Conservation (phyloP, 2,797 vertebrate species). For the Acanthopagrus latus region DNA sequence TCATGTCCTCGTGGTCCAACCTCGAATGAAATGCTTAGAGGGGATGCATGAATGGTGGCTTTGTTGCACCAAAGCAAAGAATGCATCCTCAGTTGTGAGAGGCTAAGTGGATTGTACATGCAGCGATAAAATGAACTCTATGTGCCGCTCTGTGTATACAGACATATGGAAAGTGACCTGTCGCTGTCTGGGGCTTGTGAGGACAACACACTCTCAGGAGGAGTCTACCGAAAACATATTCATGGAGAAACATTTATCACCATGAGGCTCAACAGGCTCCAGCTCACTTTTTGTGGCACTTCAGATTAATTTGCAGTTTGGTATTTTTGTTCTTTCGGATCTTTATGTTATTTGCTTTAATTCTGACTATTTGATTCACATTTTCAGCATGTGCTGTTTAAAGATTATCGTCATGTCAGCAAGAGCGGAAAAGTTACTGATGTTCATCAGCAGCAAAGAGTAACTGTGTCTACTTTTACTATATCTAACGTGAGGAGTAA, state of each 20-base stretch:
- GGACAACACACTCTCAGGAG: neutral
- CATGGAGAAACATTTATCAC: neutral
- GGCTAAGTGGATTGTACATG: conserved; percentile 55
- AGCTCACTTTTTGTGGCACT: fast-evolving
- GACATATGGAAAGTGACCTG: conserved; percentile 14
- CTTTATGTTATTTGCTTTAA: neutral
- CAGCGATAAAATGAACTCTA: conserved; percentile 14
- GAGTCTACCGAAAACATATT: neutral
- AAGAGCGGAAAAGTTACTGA: conserved; percentile 18
- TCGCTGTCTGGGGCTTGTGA: neutral
- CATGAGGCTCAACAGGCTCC: neutral
- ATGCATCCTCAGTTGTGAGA: conserved; percentile 57
- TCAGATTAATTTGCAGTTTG: neutral
- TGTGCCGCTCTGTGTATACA: conserved; percentile 14
- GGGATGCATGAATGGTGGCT: conserved; percentile 63
- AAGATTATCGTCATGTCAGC: neutral
- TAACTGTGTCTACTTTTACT: neutral
- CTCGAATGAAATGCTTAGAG: conserved; percentile 45
- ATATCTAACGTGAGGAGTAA: conserved; percentile 34
- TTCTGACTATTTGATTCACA: neutral
- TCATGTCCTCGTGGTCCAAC: conserved; percentile 46
- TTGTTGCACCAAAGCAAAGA: conserved; percentile 66
- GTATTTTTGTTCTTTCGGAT: neutral
- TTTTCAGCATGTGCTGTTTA: neutral
- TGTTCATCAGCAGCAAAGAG: conserved; percentile 1